A percentile compares a stretch with the other conserved stretches of the same genome.
phyloP scores from a whole-genome alignment of 2,888 invertebrate species.

The Parnassius apollo region DNA sequence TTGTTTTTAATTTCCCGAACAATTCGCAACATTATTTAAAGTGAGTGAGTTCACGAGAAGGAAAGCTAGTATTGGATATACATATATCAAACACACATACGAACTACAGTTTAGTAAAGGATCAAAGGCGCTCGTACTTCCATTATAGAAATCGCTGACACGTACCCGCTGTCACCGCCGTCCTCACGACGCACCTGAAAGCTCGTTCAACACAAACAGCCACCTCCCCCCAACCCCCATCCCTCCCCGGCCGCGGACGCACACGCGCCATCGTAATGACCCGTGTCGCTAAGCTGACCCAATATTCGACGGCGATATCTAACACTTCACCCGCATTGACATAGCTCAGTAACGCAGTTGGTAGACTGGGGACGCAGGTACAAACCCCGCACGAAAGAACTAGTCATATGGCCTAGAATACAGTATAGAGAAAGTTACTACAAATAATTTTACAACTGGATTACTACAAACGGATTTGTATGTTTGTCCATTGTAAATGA shows the following conservation, averaged over 20 bases:
- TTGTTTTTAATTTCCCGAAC: too few species aligned
- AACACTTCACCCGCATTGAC: slow-evolving; percentile 4
- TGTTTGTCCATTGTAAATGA: too few species aligned
- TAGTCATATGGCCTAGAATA: too few species aligned
- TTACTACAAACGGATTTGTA: too few species aligned
- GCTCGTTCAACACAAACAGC: slow-evolving; percentile 21
- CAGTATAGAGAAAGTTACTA: too few species aligned
- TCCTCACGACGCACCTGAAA: slow-evolving; percentile 21
- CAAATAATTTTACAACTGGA: too few species aligned
- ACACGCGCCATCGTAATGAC: slow-evolving; percentile 69
- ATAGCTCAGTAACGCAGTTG: too few species aligned
- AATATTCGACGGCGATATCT: slow-evolving; percentile 8
- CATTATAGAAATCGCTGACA: slow-evolving; percentile 7
- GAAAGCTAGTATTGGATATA: too few species aligned
- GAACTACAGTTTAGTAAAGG: neutral
- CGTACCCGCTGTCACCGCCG: slow-evolving; percentile 2
- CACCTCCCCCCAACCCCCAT: slow-evolving; percentile 2
- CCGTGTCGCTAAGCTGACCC: slow-evolving; percentile 36
- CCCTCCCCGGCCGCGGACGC: slow-evolving; percentile 43
- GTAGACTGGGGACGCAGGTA: too few species aligned
- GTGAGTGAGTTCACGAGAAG: too few species aligned
- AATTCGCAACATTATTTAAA: too few species aligned
- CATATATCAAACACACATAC: neutral
- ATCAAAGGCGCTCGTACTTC: slow-evolving; percentile 1
- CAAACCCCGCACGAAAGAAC: too few species aligned